Conservation (phyloP, 2,113 vertebrate species). For the Procavia capensis region DNA sequence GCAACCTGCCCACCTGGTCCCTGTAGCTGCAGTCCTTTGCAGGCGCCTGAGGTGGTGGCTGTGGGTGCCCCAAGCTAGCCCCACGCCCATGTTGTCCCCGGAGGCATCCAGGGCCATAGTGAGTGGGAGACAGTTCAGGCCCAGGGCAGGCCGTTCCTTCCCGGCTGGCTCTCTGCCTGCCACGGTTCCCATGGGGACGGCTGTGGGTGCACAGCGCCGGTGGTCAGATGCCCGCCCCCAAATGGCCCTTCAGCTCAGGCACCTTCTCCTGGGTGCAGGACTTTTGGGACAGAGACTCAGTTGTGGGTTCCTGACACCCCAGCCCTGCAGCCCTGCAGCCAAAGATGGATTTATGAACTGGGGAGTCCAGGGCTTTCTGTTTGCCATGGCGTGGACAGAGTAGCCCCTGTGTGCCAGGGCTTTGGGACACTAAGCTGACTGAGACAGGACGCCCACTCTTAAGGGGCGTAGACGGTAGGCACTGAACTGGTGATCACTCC, state of each 20-base stretch:
- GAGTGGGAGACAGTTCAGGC: constrained; percentile 16
- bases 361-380: background rate
- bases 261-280: background rate
- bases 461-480: background rate
- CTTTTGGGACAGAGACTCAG: background rate
- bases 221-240: constrained; percentile 29
- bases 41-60: background rate
- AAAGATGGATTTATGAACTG: background rate
- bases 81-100: background rate
- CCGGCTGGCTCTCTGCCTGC: constrained; percentile 1
- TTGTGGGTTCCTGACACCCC: background rate
- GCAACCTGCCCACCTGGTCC: constrained; percentile 60
- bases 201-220: constrained; percentile 5
- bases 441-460: background rate
- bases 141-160: constrained; percentile 14
- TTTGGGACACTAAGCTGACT: background rate
- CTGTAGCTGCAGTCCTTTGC: constrained; percentile 46
- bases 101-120: background rate
- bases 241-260: background rate
- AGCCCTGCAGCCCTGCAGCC: fast-evolving
- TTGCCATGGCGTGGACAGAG: background rate
- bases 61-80: background rate
- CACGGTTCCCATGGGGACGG: constrained; percentile 77
- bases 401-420: background rate
- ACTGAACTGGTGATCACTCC: fast-evolving